phyloP scores from a whole-genome alignment of 2,888 invertebrate species.

The Drosophila cracens region DNA sequence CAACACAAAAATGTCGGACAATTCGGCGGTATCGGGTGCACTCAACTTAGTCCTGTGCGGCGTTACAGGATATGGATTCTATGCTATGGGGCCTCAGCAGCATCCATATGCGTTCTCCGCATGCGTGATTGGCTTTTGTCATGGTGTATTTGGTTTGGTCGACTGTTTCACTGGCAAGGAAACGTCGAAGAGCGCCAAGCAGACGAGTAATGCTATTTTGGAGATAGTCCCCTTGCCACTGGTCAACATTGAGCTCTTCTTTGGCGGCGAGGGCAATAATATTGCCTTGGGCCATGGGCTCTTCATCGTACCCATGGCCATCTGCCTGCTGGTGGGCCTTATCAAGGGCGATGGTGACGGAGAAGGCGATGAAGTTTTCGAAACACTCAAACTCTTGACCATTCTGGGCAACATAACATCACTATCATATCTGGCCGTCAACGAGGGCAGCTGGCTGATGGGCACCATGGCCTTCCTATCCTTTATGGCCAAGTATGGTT shows the following conservation, averaged over 20 bases:
- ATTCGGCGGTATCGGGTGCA: slow-evolving; percentile 25
- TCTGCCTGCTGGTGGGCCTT: slow-evolving; percentile 43
- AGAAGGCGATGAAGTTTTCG: slow-evolving; percentile 5
- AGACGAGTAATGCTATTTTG: slow-evolving; percentile 51
- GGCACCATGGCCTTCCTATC: slow-evolving; percentile 72
- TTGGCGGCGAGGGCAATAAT: slow-evolving; percentile 55
- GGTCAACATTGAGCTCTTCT: slow-evolving; percentile 72
- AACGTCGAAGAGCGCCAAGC: slow-evolving; percentile 11
- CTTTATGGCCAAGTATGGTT: slow-evolving; percentile 66
- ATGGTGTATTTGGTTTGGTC: slow-evolving; percentile 67
- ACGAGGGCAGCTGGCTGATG: slow-evolving; percentile 62
- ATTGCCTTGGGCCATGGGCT: slow-evolving; percentile 77
- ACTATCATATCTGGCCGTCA: slow-evolving; percentile 69
- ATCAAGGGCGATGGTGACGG: slow-evolving; percentile 41
- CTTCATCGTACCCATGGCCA: slow-evolving; percentile 73
- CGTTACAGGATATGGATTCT: slow-evolving; percentile 67
- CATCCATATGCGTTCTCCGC: slow-evolving; percentile 77
- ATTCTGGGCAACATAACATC: slow-evolving; percentile 77
- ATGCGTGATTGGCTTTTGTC: slow-evolving; percentile 71
- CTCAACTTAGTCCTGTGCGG: slow-evolving; percentile 68
- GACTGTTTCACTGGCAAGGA: slow-evolving; percentile 22
- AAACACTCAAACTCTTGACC: slow-evolving; percentile 67
- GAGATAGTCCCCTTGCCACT: slow-evolving; percentile 73
- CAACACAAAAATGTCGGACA: slow-evolving; percentile 53
- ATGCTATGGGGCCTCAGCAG: slow-evolving; percentile 44